These are phyloP conservation scores for Gallinago jamesoni DNA, from an alignment of 2,113 vertebrate genomes.

Conservation along the genomic window DNA sequence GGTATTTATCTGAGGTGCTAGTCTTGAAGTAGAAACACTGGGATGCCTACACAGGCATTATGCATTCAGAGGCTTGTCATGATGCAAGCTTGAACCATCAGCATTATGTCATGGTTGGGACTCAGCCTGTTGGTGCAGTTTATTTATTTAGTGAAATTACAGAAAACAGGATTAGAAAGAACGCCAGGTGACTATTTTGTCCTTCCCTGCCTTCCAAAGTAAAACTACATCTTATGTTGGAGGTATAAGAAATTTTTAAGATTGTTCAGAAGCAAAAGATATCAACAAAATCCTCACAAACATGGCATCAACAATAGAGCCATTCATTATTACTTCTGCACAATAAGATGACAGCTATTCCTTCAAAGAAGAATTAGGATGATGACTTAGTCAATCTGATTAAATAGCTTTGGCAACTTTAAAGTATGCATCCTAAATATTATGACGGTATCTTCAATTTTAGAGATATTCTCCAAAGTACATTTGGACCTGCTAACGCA, in stretches of 20 bases:
- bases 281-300: not conserved
- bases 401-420: not conserved
- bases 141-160: not conserved
- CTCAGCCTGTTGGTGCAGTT: not conserved
- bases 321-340: not conserved
- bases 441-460: not conserved
- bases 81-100: not conserved
- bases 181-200: not conserved
- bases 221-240: not conserved
- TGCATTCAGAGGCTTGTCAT: not conserved
- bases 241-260: not conserved
- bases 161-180: not conserved
- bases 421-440: not conserved
- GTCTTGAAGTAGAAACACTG: not conserved
- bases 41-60: not conserved
- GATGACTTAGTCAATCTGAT: not conserved
- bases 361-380: not conserved
- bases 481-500: not conserved
- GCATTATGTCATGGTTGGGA: not conserved
- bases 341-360: not conserved
- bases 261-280: not conserved
- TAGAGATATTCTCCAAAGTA: not conserved
- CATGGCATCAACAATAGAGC: not conserved
- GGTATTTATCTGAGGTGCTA: not conserved
- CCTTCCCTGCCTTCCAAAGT: not conserved